Evolutionary conservation across 2,888 invertebrate genomes (phyloP), one percentile per base, ranked within the genome.

Genomic region (Tenthredo mesomela): DNA sequence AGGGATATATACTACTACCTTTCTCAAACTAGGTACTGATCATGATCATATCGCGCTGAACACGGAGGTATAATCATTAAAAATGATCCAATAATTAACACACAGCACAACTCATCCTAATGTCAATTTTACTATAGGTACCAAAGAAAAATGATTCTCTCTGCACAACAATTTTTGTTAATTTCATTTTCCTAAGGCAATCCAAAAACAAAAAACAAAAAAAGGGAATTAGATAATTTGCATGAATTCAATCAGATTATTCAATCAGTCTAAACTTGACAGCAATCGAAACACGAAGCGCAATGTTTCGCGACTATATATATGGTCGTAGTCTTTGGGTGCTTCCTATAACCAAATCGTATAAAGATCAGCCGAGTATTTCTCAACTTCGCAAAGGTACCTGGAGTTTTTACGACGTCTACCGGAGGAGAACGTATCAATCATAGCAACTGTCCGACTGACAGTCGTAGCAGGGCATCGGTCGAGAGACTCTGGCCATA

Each of bases 361-460:
- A 75, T 50, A 25, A 10, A 54, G 29, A 29, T 33, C 33, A 47
- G 25, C 47, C 15, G 40, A 2, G 40, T 80, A 80, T 70, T 82
- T 82, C 70, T 82, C 47, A 82, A 82, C 82, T 82, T 82, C 67
- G 82, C 67, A 47, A 40, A 50, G 82, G 70, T 82, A 82, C 82
- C 82, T 82, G 82, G n/a, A 47, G 82, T 67, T 82, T 82, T 82
- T 82, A 82, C 82, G 82, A 82, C 82, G 82, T 82, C 82, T 82
- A 82, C 82, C 65, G 82, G 67, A 65, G 82, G 33, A 58, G 67
- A 82, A 82, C 82, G 82, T 82, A 82, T 82, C 82, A 82, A 82
- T 82, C 82, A 82, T 82, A 67, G 37, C 82, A 67, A 70, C 82
- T 82, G 82, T 82, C 82, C 67, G 70, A 82, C 82, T 65, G 82